Evolutionary conservation across 2,797 vertebrate genomes (phyloP), one percentile per base, ranked within the genome.

Genomic region (Limnodromus scolopaceus): DNA sequence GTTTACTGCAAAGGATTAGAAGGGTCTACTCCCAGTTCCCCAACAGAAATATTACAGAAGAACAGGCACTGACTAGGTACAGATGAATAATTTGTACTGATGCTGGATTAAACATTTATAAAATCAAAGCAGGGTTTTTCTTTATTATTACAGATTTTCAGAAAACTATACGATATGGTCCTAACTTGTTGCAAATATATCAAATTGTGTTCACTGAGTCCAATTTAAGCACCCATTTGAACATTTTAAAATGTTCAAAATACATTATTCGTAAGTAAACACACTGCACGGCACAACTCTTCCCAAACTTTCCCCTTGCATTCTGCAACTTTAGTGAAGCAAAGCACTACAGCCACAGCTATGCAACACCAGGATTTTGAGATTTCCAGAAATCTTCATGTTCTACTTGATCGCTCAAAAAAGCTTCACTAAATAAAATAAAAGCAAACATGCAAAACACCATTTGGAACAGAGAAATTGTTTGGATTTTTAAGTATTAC

Each of bases 201-300:
- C 53, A 86, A 86, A 63, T 0, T 39, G 30, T 17, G 3, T 11
- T 60, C 43, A 51, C 16, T 0, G 0, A 53, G 23, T 39, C 66
- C 63, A 82, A 55, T 51, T 63, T 60, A 93, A 93, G 41, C 16
- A 78, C 45, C 15, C 75, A 64, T 74, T 91, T 39, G 17, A 76
- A 32, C 3, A 53, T 43, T 86, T 70, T 0, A 19, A 94, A 85
- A 11, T 49, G 23, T 65, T 89, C 74, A 63, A 81, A 51, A 70
- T 48, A 78, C 49, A 61, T 76, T 88, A 86, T 68, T 92, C 55
- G 4, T 82, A 81, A 71, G 41, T 51, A 83, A 91, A 57, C 11
- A 66, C 48, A 70, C 10, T 19, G 63, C 5, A 0, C 14, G 19
- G 23, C 5, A 3, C 12, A 32, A 48, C 28, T 63, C 16, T 45